These are phyloP conservation scores for Cyprinodon diabolis DNA, from an alignment of 2,797 vertebrate genomes.

Conservation along the genomic window DNA sequence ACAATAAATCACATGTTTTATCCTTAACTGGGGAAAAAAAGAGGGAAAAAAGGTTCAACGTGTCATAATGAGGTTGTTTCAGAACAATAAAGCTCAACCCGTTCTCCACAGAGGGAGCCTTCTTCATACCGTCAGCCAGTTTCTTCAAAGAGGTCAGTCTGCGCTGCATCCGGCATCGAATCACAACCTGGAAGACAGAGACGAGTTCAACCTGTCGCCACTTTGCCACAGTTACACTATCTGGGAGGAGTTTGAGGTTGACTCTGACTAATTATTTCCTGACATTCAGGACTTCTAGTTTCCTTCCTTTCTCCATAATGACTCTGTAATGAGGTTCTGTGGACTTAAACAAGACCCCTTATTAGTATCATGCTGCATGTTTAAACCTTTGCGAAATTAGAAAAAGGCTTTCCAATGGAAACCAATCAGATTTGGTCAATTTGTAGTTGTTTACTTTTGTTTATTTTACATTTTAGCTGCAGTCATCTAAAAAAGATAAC, in stretches of 20 bases:
- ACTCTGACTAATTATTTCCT: neutral
- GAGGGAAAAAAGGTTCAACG: neutral
- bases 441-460: neutral
- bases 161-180: slow-evolving; percentile 68
- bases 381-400: neutral
- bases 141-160: slow-evolving; percentile 66
- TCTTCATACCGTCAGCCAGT: slow-evolving; percentile 34
- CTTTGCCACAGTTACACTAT: neutral
- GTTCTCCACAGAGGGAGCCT: slow-evolving; percentile 29
- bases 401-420: neutral
- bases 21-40: slow-evolving; percentile 35
- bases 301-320: neutral
- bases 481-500: neutral
- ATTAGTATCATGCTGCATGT: neutral
- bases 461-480: neutral
- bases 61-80: slow-evolving; percentile 28
- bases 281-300: neutral
- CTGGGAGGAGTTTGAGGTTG: neutral
- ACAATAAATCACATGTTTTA: slow-evolving; percentile 30
- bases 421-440: neutral
- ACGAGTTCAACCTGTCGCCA: neutral
- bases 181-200: slow-evolving; percentile 68
- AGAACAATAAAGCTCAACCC: slow-evolving; percentile 46
- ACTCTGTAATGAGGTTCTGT: neutral
- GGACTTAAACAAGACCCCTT: neutral